These are phyloP conservation scores for Cricetomys ansorgei DNA, from an alignment of 2,113 vertebrate genomes.

Conservation along the genomic window DNA sequence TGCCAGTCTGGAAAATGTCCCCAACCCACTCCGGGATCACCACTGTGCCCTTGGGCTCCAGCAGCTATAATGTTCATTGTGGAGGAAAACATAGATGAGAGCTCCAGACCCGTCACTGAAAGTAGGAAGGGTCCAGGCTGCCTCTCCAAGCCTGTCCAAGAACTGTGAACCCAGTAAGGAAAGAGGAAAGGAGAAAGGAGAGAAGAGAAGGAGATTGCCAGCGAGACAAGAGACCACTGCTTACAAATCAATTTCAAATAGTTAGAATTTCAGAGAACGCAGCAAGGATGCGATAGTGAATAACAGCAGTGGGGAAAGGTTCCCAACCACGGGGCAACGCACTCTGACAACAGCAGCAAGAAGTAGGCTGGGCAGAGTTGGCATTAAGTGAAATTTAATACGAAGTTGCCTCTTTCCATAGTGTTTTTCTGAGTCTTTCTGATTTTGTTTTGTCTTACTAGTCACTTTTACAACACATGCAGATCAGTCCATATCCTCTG, in stretches of 20 bases:
- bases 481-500: neutral
- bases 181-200: neutral
- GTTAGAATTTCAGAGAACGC: neutral
- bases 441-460: neutral
- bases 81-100: neutral
- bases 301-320: neutral
- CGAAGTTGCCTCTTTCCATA: neutral
- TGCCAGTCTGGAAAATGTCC: neutral
- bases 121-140: neutral
- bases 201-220: neutral
- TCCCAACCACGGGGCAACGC: neutral
- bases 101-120: neutral
- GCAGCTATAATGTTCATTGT: neutral
- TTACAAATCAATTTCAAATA: constrained; percentile 43
- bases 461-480: neutral
- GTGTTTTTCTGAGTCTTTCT: neutral
- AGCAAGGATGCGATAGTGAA: neutral
- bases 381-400: neutral
- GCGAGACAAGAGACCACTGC: neutral
- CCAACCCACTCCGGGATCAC: neutral
- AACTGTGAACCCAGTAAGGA: neutral
- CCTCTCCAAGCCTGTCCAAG: too few species aligned
- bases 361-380: neutral
- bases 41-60: neutral
- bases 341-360: neutral